A percentile compares a stretch with the other conserved stretches of the same genome.
phyloP scores from a whole-genome alignment of 30 jellyfish, hydroid and myxozoan species.

The Aurelia coerulea region DNA sequence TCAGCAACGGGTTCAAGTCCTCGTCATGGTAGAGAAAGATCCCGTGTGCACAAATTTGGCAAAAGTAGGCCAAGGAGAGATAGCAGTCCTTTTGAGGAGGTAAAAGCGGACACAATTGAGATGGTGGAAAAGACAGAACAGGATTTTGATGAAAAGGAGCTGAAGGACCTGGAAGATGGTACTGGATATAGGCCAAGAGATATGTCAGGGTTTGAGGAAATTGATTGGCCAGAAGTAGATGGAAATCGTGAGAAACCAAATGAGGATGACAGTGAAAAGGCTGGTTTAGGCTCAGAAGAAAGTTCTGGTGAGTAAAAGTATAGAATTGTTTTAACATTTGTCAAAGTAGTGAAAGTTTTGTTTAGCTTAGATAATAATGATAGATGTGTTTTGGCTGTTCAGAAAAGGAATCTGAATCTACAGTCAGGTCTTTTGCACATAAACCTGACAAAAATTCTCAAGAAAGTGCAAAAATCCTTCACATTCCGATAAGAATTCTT shows the following conservation, averaged over 20 bases:
- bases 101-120: background rate
- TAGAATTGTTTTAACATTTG: too few relatives aligned
- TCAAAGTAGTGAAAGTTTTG: too few relatives aligned
- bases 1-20: background rate
- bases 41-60: background rate
- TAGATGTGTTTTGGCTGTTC: too few relatives aligned
- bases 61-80: constrained; percentile 13
- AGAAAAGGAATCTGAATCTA: too few relatives aligned
- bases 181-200: constrained; percentile 1
- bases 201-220: constrained; percentile 32
- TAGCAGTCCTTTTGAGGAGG: constrained; percentile 53
- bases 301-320: background rate
- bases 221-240: constrained; percentile 24
- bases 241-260: background rate
- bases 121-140: background rate
- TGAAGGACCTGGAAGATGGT: too few relatives aligned
- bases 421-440: too few relatives aligned
- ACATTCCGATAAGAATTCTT: too few relatives aligned
- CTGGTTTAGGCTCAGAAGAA: background rate
- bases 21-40: constrained; percentile 10
- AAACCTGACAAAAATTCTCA: too few relatives aligned
- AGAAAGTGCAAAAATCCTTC: too few relatives aligned
- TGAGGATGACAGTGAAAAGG: background rate
- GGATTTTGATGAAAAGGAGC: too few relatives aligned
- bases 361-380: too few relatives aligned